Evolutionary conservation across 2,888 invertebrate genomes (phyloP), one percentile per base, ranked within the genome.

Genomic region (Acanthopleura granulata): DNA sequence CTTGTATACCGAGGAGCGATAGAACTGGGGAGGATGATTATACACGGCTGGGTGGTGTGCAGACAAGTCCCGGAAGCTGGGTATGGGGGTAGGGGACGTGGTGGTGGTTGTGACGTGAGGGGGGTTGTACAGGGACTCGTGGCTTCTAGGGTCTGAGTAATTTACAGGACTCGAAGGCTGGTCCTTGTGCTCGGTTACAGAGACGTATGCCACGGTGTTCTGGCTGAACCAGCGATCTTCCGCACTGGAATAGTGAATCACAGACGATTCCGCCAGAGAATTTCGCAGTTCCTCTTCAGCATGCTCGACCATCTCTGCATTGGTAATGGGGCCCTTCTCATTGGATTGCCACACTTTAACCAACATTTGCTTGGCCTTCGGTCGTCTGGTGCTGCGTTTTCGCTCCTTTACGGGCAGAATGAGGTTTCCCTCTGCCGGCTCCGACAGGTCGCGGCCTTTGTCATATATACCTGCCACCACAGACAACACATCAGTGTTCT

Each of bases 391-490:
- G 27, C 4, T 16, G 9, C 72, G 62, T 22, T 76, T 81, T 74
- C 85, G 79, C 78, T 88, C 85, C 61, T 82, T 86, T 3, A 84
- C 81, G 29, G 80, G 86, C 18, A 84, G 78, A 49, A 88, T 85
- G 72, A 83, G 80, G 16, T 80, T 83, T 62, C 88, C 87, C 72
- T 87, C 88, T 25, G 78, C 78, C 22, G 86, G 87, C 74, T 83
- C 78, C 16, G 78, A 77, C 0, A 82, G 81, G 73, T 88, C 88
- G n/a, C 82, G 79, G 15, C 81, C 80, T 57, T 81, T 81, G 18
- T 82, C 76, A 73, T 87, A 88, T 25, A 88, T 80, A 9, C 88
- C 88, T 11, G 86, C 83, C 74, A 85, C 83, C 16, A 78, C 80
- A 25, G 87, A 84, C 73, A 87, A 75, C 0, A 84, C 82, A 49